Percentiles rank a stretch among this genome's conserved stretches.
Conservation (phyloP, 2,888 invertebrate genomes). For the Cryptophagus acutangulus region DNA sequence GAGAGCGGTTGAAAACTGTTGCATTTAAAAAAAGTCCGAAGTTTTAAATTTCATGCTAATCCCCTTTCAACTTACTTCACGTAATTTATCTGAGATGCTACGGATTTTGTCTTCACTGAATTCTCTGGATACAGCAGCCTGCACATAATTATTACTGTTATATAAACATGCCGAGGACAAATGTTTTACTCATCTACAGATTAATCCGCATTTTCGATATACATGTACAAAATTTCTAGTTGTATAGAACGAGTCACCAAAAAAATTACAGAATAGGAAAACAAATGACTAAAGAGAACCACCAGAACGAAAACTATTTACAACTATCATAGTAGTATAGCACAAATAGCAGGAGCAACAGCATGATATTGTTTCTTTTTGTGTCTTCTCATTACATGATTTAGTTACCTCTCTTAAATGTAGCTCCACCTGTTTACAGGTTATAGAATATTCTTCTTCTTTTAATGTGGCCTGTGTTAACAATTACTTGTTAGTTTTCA, state of each 20-base stretch:
- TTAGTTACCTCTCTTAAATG: conserved; percentile 87
- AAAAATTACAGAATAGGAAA: conserved; percentile 9
- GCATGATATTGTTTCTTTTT: conserved; percentile 4
- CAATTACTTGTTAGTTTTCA: conserved; percentile 23
- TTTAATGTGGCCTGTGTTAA: conserved; percentile 83
- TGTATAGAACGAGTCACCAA: not conserved
- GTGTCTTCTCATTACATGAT: conserved; percentile 1
- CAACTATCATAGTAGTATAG: conserved; percentile 1
- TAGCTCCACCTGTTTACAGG: conserved; percentile 83
- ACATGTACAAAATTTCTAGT: too few relatives aligned
- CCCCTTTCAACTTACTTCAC: conserved; percentile 68
- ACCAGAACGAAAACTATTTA: too few relatives aligned
- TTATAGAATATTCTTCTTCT: conserved; percentile 89
- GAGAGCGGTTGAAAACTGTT: too few relatives aligned
- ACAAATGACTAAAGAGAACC: not conserved
- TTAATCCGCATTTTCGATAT: too few relatives aligned
- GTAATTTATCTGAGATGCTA: conserved; percentile 66
- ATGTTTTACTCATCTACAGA: not conserved
- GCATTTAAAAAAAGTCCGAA: too few relatives aligned
- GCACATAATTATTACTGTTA: conserved; percentile 46
- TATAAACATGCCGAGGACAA: conserved; percentile 28
- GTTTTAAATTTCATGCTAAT: too few relatives aligned
- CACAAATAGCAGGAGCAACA: too few relatives aligned
- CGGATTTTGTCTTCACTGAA: conserved; percentile 70
- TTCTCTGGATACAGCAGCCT: conserved; percentile 69